Conservation (phyloP, 2,113 vertebrate species). For the Odocoileus virginianus region DNA sequence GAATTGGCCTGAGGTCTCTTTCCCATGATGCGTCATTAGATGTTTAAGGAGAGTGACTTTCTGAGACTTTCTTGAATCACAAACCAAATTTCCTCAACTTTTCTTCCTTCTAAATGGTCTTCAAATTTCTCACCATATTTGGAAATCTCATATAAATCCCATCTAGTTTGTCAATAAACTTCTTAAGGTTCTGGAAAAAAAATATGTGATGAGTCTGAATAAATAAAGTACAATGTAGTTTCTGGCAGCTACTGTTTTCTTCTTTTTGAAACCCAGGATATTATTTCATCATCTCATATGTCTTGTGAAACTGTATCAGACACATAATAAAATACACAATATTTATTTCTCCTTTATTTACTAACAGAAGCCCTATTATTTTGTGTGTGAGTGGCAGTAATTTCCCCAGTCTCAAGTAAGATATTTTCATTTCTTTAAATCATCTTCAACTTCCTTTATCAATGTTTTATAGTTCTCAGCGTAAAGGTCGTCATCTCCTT, state of each 20-base stretch:
- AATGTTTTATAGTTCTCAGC: not conserved
- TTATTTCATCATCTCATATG: not conserved
- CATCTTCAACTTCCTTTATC: not conserved
- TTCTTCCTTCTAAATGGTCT: not conserved
- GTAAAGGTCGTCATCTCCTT: not conserved
- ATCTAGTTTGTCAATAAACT: not conserved
- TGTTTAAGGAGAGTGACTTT: not conserved
- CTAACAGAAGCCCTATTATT: not conserved
- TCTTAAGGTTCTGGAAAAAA: not conserved
- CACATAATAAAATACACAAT: not conserved
- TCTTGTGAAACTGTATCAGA: not conserved
- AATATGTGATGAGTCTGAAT: not conserved
- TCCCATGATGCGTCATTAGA: not conserved
- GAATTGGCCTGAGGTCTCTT: not conserved
- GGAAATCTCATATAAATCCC: not conserved
- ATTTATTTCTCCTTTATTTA: not conserved
- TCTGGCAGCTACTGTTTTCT: not conserved
- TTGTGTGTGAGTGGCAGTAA: not conserved
- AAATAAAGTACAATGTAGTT: not conserved
- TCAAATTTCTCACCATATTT: not conserved
- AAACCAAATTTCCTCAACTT: not conserved
- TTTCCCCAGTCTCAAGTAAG: not conserved
- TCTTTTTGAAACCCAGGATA: not conserved
- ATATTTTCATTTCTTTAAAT: not conserved
- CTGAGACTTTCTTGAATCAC: not conserved